Conservation (phyloP, 2,797 vertebrate genomes). For the Periparus ater region DNA sequence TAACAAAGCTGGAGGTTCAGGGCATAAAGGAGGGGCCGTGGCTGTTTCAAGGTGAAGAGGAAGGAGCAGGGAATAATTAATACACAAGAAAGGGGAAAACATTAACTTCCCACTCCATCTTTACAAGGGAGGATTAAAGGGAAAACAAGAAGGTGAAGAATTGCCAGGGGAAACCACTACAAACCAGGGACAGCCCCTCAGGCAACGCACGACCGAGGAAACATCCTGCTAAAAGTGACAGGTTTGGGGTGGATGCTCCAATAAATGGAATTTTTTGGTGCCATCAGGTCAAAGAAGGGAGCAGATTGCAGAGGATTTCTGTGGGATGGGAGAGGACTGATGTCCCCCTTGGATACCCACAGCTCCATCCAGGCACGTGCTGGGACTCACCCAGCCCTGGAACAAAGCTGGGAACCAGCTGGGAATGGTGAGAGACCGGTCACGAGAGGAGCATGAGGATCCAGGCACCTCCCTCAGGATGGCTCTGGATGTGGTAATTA, state of each 20-base stretch:
- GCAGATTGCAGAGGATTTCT: not conserved
- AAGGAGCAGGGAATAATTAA: not conserved
- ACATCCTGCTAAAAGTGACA: not conserved
- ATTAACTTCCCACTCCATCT: not conserved
- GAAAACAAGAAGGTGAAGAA: not conserved
- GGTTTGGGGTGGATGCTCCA: not conserved
- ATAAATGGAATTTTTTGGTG: not conserved
- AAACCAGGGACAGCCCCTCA: not conserved
- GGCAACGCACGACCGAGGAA: not conserved
- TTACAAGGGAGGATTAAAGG: not conserved
- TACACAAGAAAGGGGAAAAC: not conserved
- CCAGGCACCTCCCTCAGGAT: not conserved
- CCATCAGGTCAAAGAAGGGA: not conserved
- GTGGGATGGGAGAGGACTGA: not conserved
- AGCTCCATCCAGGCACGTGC: accelerated
- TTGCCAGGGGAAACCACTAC: not conserved
- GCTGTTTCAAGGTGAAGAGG: not conserved
- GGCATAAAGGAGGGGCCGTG: not conserved
- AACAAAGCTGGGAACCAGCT: not conserved
- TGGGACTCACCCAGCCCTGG: not conserved
- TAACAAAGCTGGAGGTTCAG: not conserved
- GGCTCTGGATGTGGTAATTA: not conserved
- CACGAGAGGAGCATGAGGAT: not conserved
- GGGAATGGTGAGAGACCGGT: not conserved
- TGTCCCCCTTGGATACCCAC: accelerated